Percentiles rank a stretch among this genome's conserved stretches.
These are phyloP conservation scores for Daboia siamensis DNA, from an alignment of 2,113 vertebrate species.

Conservation along the genomic window DNA sequence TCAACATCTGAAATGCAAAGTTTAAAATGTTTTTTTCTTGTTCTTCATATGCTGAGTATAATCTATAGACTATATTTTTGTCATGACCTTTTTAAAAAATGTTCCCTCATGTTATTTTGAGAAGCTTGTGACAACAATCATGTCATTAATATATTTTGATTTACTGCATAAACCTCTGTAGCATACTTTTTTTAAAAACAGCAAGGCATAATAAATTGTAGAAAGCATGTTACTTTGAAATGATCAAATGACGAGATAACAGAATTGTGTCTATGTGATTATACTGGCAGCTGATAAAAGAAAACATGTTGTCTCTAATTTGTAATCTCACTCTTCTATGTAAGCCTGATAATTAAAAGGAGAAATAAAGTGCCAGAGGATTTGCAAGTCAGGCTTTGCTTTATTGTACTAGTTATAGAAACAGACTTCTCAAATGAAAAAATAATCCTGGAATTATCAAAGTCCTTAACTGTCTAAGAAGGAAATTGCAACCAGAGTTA, in stretches of 20 bases:
- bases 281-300: constrained; percentile 6
- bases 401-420: constrained; percentile 5
- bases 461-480: not conserved
- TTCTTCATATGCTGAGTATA: not conserved
- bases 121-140: not conserved
- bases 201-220: not conserved
- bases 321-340: not conserved
- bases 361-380: not conserved
- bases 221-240: not conserved
- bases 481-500: not conserved
- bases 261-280: constrained; percentile 3
- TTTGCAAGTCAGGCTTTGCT: not conserved
- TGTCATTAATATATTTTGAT: not conserved
- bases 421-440: constrained; percentile 3
- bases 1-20: not conserved
- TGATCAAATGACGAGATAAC: not conserved
- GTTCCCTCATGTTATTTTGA: not conserved
- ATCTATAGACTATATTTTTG: not conserved
- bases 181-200: not conserved
- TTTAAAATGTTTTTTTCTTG: not conserved
- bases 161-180: not conserved
- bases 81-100: not conserved
- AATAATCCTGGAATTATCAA: constrained; percentile 12
- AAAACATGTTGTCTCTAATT: constrained; percentile 17
- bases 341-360: constrained; percentile 9